A percentile compares a stretch with the other conserved stretches of the same genome.
phyloP scores from a whole-genome alignment of 2,797 vertebrate genomes.

The Sphaeramia orbicularis region DNA sequence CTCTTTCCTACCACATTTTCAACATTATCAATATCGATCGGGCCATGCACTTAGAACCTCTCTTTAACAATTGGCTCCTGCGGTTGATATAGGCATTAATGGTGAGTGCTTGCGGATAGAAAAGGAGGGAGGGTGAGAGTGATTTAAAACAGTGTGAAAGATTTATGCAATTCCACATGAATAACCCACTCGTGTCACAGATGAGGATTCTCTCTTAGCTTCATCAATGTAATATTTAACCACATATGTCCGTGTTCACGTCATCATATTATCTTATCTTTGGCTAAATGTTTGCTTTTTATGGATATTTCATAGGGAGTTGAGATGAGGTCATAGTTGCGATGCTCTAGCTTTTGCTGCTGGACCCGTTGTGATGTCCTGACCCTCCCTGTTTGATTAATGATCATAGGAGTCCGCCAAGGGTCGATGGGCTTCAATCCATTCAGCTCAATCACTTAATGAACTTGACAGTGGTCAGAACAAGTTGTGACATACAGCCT shows the following conservation, averaged over 20 bases:
- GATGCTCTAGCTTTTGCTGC: constrained; percentile 57
- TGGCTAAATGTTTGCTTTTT: constrained; percentile 74
- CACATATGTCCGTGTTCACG: constrained; percentile 54
- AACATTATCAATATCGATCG: constrained; percentile 95
- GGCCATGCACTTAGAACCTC: constrained; percentile 89
- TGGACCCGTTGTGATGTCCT: constrained; percentile 56
- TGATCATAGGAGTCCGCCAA: constrained; percentile 66
- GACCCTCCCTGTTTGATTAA: constrained; percentile 74
- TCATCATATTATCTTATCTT: constrained; percentile 69
- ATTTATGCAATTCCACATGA: constrained; percentile 97
- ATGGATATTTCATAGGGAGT: constrained; percentile 68
- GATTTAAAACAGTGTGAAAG: constrained; percentile 95
- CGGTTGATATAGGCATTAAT: constrained; percentile 92
- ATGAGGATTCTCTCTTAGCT: constrained; percentile 69
- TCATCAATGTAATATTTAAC: constrained; percentile 59
- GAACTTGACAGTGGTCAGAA: constrained; percentile 81
- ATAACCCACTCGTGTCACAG: constrained; percentile 92
- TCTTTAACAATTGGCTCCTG: constrained; percentile 93
- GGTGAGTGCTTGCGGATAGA: constrained; percentile 72
- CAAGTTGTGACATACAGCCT: constrained; percentile 47
- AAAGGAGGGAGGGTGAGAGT: constrained; percentile 73
- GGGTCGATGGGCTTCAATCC: constrained; percentile 70
- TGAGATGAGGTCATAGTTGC: constrained; percentile 74
- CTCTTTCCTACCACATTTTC: constrained; percentile 90
- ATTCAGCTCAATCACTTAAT: constrained; percentile 78